Conservation (phyloP, 2,113 vertebrate genomes). For the Perccottus glenii region DNA sequence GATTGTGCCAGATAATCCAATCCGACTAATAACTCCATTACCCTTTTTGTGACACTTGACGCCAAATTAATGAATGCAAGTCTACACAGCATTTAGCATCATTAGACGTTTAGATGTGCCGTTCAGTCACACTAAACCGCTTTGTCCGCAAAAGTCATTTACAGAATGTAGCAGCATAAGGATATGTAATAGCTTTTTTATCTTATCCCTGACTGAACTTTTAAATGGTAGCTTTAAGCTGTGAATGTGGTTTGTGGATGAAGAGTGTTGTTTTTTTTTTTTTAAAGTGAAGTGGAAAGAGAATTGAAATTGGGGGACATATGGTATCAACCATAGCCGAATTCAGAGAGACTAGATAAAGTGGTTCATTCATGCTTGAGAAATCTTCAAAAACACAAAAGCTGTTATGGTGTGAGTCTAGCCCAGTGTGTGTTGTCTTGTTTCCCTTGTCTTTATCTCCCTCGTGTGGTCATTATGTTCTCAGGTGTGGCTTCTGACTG, state of each 20-base stretch:
- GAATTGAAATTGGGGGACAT: too few relatives aligned
- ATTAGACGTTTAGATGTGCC: constrained; percentile 6
- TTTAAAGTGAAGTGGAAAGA: neutral
- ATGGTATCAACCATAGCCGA: too few relatives aligned
- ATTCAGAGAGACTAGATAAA: too few relatives aligned
- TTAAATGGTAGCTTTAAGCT: constrained; percentile 16
- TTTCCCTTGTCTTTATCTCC: too few relatives aligned
- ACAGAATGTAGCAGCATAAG: constrained; percentile 20
- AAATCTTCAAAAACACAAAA: too few relatives aligned
- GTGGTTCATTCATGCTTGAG: too few relatives aligned
- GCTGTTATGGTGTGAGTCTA: too few relatives aligned
- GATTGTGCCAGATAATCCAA: constrained; percentile 1
- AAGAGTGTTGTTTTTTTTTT: neutral
- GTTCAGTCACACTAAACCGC: constrained; percentile 17
- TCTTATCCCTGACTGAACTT: constrained; percentile 41
- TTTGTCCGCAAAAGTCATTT: constrained; percentile 23
- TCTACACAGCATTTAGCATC: neutral
- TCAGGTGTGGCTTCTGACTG: too few relatives aligned
- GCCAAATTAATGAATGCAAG: constrained; percentile 11
- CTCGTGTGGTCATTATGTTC: too few relatives aligned
- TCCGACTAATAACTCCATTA: neutral
- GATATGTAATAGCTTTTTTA: constrained; percentile 32
- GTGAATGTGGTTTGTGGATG: neutral
- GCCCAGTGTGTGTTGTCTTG: too few relatives aligned
- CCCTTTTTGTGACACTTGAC: neutral